These are phyloP conservation scores for Abscondita cerata DNA, from an alignment of 2,888 invertebrate genomes.

Conservation along the genomic window DNA sequence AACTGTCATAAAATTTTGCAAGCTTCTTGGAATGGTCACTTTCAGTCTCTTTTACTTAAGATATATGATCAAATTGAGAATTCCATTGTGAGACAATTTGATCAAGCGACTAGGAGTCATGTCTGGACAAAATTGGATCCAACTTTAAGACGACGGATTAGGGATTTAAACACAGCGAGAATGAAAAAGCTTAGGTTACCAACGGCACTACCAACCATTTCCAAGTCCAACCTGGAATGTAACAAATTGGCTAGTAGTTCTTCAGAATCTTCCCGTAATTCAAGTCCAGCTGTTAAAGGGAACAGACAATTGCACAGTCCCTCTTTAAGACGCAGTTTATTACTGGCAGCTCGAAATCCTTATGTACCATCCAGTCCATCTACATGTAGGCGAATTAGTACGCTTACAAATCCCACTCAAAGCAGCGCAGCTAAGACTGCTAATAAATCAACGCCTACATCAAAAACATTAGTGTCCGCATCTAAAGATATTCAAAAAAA, in stretches of 20 bases:
- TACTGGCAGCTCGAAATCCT: conserved; percentile 63
- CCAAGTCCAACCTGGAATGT: conserved; percentile 43
- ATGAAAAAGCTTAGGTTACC: conserved; percentile 44
- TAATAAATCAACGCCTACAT: conserved; percentile 25
- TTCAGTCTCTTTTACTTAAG: conserved; percentile 63
- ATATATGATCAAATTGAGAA: conserved; percentile 73
- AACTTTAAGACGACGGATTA: conserved; percentile 66
- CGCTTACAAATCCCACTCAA: conserved; percentile 65
- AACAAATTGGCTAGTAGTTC: conserved; percentile 48
- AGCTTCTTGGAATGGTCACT: conserved; percentile 51
- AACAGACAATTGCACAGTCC: conserved; percentile 50
- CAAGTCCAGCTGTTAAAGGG: conserved; percentile 65
- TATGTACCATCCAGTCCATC: conserved; percentile 62
- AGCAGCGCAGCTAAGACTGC: conserved; percentile 58
- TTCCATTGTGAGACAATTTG: conserved; percentile 71
- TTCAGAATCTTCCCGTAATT: conserved; percentile 71
- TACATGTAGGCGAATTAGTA: conserved; percentile 58
- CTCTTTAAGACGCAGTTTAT: conserved; percentile 60
- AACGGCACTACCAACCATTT: background rate
- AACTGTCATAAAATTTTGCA: conserved; percentile 56
- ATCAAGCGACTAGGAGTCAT: conserved; percentile 43
- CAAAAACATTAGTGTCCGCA: conserved; percentile 21
- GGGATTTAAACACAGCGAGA: conserved; percentile 62
- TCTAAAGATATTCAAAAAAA: conserved; percentile 5
- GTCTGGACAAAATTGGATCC: conserved; percentile 36